A percentile compares a stretch with the other conserved stretches of the same genome.
Conservation (phyloP, 2,797 vertebrate species). For the Emys orbicularis region DNA sequence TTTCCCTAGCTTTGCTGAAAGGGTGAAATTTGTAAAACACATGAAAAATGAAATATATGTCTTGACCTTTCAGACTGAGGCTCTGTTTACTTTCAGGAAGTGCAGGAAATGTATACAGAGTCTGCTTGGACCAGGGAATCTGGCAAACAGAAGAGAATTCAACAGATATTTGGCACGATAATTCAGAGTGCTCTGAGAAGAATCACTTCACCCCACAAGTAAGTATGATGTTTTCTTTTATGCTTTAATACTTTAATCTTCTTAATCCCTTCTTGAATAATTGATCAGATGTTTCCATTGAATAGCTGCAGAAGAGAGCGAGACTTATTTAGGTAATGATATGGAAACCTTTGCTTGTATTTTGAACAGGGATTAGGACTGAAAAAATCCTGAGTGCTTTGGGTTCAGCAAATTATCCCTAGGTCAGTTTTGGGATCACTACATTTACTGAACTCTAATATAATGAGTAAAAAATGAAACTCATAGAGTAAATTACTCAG, state of each 20-base stretch:
- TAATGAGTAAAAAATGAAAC: not conserved
- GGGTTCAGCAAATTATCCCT: not conserved
- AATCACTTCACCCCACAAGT: constrained; percentile 85
- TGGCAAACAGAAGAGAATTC: constrained; percentile 90
- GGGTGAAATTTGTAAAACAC: not conserved
- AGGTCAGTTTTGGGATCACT: not conserved
- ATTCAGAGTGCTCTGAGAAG: constrained; percentile 87
- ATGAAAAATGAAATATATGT: constrained; percentile 53
- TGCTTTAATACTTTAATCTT: constrained; percentile 38
- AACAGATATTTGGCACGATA: constrained; percentile 88
- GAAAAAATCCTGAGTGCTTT: not conserved
- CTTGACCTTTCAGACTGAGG: constrained; percentile 74
- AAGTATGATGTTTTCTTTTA: constrained; percentile 63
- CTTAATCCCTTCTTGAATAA: constrained; percentile 46
- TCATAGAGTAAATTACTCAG: not conserved
- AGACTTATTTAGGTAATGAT: not conserved
- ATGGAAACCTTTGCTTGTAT: constrained; percentile 19
- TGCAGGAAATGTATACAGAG: constrained; percentile 85
- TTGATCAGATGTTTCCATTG: constrained; percentile 18
- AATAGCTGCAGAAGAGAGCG: constrained; percentile 16
- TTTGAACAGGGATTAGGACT: not conserved
- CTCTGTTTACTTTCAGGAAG: constrained; percentile 85
- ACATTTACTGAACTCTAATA: not conserved
- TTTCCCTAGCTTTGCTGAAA: constrained; percentile 19
- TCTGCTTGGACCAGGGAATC: constrained; percentile 87